Evolutionary conservation across 1,140 invertebrate species (phyloP), one percentile per base, ranked within the genome.

Genomic region (Onthophagus taurus): DNA sequence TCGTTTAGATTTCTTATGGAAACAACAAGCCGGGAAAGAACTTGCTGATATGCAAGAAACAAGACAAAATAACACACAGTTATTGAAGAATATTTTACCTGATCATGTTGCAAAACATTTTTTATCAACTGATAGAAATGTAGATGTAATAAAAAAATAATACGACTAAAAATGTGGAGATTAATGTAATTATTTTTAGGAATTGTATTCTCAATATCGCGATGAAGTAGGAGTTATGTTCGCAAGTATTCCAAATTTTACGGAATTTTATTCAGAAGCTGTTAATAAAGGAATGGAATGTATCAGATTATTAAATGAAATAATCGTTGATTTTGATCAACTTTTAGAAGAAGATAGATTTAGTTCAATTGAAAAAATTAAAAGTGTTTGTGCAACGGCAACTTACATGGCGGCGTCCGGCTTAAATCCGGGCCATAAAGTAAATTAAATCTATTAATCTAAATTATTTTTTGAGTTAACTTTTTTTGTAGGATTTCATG

Each of bases 401-500:
- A 97, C 91, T 6, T 99, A 98, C 55, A 99, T 99, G 96, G 95
- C 94, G 5, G 95, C 93, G 2, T 92, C 92, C 11, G 96, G 96
- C n/a, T 69, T 99, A 0, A 91, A 88, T 71, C 78, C 85, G 6
- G 77, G 75, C 30, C 72, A 80, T 60, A 77, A 80, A 58, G 77
- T 81, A 61, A 65, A 42, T 42, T 7, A 26, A 6, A 26, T 7
- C 23, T n/a, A 7, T n/a, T 26, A 26, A 26, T n/a, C 23, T 26
- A 26, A 26, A 6, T 26, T 7, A 26, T 7, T 6, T 26, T 6
- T 26, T 26, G 23, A 6, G n/a, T n/a, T n/a, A n/a, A n/a, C 48
- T 41, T 54, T 46, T 41, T 49, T 55, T 41, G 7, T 36, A 76
- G 72, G 64, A 71, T 45, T 60, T 53, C 18, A 64, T 69, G 31